These are phyloP conservation scores for Nothobranchius kuhntae DNA, from an alignment of 2,113 vertebrate genomes.

Conservation along the genomic window DNA sequence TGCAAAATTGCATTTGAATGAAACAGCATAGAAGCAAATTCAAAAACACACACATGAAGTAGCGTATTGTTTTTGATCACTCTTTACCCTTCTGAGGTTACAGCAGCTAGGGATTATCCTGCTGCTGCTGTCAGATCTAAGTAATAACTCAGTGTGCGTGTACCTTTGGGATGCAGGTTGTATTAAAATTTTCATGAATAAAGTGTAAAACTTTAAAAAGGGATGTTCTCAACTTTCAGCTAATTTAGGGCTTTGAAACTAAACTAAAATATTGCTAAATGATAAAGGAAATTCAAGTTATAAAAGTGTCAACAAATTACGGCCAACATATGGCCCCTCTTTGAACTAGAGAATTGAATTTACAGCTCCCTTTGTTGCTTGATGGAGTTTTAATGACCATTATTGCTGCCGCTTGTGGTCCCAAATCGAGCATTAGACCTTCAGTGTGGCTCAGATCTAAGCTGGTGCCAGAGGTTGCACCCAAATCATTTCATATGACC, in stretches of 20 bases:
- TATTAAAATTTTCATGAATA: neutral
- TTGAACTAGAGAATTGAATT: conserved; percentile 57
- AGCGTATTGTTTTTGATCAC: conserved; percentile 26
- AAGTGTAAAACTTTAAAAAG: conserved; percentile 3
- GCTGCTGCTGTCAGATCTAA: too few species aligned
- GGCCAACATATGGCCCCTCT: conserved; percentile 43
- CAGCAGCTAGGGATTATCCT: neutral
- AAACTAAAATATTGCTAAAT: conserved; percentile 25
- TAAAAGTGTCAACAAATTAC: conserved; percentile 55
- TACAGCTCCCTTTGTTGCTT: conserved; percentile 55
- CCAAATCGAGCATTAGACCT: conserved; percentile 61
- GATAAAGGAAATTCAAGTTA: conserved; percentile 41
- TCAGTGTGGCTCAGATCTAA: conserved; percentile 53
- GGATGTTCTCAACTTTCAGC: neutral
- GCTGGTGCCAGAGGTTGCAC: conserved; percentile 55
- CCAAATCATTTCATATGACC: conserved; percentile 76
- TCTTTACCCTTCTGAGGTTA: conserved; percentile 29
- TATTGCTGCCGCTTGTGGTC: conserved; percentile 45
- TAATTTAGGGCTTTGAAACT: neutral
- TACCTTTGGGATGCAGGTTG: too few species aligned
- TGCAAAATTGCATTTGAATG: neutral
- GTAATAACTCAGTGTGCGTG: too few species aligned
- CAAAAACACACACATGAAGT: conserved; percentile 7
- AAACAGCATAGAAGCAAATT: neutral
- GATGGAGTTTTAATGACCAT: conserved; percentile 68